Evolutionary conservation across 2,113 vertebrate species (phyloP).

Genomic region (Xiphophorus couchianus): DNA sequence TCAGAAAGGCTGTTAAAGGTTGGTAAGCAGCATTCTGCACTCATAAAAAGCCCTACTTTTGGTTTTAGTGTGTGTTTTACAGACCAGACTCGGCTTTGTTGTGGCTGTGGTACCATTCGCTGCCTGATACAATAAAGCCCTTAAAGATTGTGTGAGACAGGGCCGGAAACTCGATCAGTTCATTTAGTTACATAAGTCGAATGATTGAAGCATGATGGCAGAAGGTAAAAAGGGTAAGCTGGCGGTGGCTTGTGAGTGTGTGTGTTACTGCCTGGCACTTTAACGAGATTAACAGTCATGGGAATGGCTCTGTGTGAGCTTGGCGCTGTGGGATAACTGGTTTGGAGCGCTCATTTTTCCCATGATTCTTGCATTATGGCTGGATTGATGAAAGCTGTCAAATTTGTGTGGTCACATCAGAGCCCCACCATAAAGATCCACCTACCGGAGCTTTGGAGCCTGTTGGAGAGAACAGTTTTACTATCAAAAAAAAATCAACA

Average conservation of each 20-base stretch:
- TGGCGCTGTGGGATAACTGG: background rate
- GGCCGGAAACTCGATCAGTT: slow-evolving; percentile 2
- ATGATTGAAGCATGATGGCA: slow-evolving; percentile 24
- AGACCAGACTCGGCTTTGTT: slow-evolving; percentile 21
- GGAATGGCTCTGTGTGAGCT: slow-evolving; percentile 24
- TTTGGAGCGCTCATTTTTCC: background rate
- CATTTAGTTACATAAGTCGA: background rate
- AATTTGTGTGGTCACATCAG: background rate
- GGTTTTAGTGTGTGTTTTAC: slow-evolving; percentile 36
- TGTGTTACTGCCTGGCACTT: slow-evolving; percentile 38
- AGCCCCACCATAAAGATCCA: background rate
- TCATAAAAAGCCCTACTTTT: slow-evolving; percentile 38
- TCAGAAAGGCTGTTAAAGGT: slow-evolving; percentile 50
- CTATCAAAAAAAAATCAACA: background rate
- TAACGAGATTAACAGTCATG: slow-evolving; percentile 60
- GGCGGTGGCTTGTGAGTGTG: slow-evolving; percentile 7
- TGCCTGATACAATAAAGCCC: slow-evolving; percentile 33
- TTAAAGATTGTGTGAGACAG: slow-evolving; percentile 18
- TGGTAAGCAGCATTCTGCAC: slow-evolving; percentile 52
- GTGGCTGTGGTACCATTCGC: slow-evolving; percentile 21
- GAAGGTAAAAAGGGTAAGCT: slow-evolving; percentile 35
- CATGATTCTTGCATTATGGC: background rate
- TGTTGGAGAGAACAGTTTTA: background rate
- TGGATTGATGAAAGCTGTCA: background rate
- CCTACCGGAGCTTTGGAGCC: background rate